Evolutionary conservation across 2,888 invertebrate species (phyloP), one percentile per base, ranked within the genome.

Genomic region (Thecophora atra): DNA sequence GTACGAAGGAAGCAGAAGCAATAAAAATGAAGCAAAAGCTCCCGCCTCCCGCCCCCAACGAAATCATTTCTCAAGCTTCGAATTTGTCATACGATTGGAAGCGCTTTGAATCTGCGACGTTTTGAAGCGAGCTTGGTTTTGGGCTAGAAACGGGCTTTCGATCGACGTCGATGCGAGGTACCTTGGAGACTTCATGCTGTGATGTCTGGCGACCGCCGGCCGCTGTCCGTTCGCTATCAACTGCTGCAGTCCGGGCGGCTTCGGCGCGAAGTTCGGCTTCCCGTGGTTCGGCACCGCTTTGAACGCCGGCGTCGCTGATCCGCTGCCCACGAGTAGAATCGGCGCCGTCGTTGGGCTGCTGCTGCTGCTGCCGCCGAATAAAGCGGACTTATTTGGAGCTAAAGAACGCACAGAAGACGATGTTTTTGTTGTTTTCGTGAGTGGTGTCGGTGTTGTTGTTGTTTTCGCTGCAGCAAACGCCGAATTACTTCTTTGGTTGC

Each of bases 231-330:
- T 84, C 71, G 81, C 82, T 73, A 84, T 74, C 71, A 86, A 77
- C 62, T 86, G 82, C 74, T 86, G 86, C 63, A 89, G 78, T 78
- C 88, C 88, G 11, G 94, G 94, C 26, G 95, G 95, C 85, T 94
- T 94, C 1, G 95, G 95, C 30, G 95, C 95, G 77, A 95, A 86
- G 85, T 93, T 90, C 26, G 94, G 95, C 86, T 95, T 96, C 68
- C 94, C 94, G 87, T 91, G 90, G 81, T 89, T 89, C 42, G 79
- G 77, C 28, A 78, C 74, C 42, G 84, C 83, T 75, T 84, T 84
- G 76, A 74, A 42, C 11, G 71, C 70, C 62, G 75, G 76, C 62
- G 77, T 75, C 70, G 78, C 77, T 30, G 77, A 77, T 74, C 77
- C 77, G 56, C 66, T 60, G 19, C 52, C 54, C 4, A 1, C 54